Evolutionary conservation across 2,888 invertebrate genomes (phyloP).

Genomic region (Caenorhabditis wallacei): DNA sequence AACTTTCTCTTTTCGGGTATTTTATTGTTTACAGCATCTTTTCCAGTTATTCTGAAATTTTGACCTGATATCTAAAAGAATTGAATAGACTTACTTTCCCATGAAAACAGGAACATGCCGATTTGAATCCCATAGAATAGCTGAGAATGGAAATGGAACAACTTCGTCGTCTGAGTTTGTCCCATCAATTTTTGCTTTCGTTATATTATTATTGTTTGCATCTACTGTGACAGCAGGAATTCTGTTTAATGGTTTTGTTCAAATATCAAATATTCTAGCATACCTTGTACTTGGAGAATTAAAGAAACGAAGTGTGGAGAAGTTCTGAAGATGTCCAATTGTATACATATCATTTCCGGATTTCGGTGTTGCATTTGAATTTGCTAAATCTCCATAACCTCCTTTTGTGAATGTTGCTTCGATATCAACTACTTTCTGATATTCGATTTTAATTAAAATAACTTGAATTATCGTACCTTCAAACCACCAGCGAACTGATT

Average conservation of each 20-base stretch:
- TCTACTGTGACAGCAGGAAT: neutral
- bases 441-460: neutral
- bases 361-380: neutral
- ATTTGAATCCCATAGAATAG: slow-evolving; percentile 40
- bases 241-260: neutral
- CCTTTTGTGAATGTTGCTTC: slow-evolving; percentile 39
- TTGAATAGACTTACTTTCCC: slow-evolving; percentile 30
- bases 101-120: slow-evolving; percentile 38
- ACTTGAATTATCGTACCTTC: neutral
- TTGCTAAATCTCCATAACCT: slow-evolving; percentile 37
- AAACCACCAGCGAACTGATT: slow-evolving; percentile 12
- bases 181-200: neutral
- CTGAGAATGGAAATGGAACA: slow-evolving; percentile 36
- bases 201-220: neutral
- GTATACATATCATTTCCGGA: neutral
- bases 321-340: slow-evolving; percentile 45
- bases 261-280: neutral
- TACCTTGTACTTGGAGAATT: slow-evolving; percentile 24
- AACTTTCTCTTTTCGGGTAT: neutral
- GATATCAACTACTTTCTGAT: slow-evolving; percentile 22
- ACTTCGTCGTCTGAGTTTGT: slow-evolving; percentile 16
- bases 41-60: slow-evolving; percentile 19
- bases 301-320: slow-evolving; percentile 17
- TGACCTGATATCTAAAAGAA: neutral
- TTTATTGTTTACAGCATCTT: neutral